Base-by-base conservation (phyloP, 2,797 vertebrate genomes). In the Clarias fuscus region DNA sequence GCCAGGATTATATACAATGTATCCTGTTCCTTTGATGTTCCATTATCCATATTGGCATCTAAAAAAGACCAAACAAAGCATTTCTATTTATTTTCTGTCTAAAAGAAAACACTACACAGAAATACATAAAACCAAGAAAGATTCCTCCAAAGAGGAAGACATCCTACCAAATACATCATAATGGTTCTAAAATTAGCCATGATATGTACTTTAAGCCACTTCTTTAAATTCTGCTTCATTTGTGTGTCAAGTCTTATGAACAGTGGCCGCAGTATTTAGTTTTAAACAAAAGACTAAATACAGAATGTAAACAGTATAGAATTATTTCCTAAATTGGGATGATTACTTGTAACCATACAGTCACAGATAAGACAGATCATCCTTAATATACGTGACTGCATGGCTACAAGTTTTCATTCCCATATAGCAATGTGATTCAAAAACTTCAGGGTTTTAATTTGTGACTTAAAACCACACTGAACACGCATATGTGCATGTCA, bases 1-100 rank as follows among this genome's bases (percentile, higher is more conserved):
- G 93, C 93, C 0, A 86, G 37, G 5, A 93, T 81, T 15, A 91
- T 0, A 7, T 71, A 88, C 7, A 86, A 22, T 1, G 67, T 20
- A 8, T 88, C 84, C 0, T 27, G 43, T 48, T 91, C 80, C 0
- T 53, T 10, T 6, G 71, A 3, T n/a, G 11, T 0, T 7, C 68
- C 82, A 3, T 33, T 0, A 4, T n/a, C 0, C 0, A 0, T 0
- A 14, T 65, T 68, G 0, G 37, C 90, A 43, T 89, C 94, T 95
- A 90, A 20, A 89, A 75, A 84, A 13, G 13, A 88, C 80, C 86
- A 86, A 7, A 88, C 17, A 86, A 24, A 75, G 2, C 20, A 56
- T 56, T 56, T 20, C 33, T 33, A 20, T 37, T 70, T 70, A 64
- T n/a, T 13, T 14, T 27, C 65, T 20, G 15, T 37, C 15, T 70